A percentile compares a stretch with the other conserved stretches of the same genome.
These are phyloP conservation scores for Heloderma charlesbogerti DNA, from an alignment of 2,113 vertebrate genomes.

Conservation along the genomic window DNA sequence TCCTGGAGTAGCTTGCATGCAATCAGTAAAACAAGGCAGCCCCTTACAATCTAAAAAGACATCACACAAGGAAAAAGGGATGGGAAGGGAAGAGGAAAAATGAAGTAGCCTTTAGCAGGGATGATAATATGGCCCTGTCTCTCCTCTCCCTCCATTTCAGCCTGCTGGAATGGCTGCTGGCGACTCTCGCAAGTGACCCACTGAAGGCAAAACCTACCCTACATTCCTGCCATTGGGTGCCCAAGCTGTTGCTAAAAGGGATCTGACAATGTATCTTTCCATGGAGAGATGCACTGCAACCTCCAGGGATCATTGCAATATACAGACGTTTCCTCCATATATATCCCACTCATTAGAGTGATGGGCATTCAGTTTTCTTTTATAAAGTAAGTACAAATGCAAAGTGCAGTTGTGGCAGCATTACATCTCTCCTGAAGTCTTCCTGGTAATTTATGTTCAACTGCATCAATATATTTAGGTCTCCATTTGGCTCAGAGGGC, in stretches of 20 bases:
- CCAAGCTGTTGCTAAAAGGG: neutral
- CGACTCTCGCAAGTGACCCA: neutral
- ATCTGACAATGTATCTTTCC: neutral
- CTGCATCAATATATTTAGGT: neutral
- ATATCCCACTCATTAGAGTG: neutral
- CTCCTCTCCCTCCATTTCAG: no score
- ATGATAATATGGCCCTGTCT: no score
- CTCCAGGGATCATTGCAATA: neutral
- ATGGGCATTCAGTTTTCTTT: neutral
- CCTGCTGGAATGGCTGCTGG: no score
- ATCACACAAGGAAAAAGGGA: no score
- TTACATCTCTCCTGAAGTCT: neutral
- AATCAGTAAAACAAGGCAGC: no score
- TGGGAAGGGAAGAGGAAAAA: no score
- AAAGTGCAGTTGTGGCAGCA: no score
- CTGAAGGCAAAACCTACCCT: neutral
- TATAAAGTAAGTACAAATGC: neutral
- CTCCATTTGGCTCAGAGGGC: neutral
- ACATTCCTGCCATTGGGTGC: neutral
- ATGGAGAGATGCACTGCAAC: neutral
- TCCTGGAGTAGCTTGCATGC: neutral
- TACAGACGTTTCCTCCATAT: neutral
- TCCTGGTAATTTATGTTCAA: neutral
- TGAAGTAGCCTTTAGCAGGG: no score
- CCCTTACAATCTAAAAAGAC: no score